These are phyloP conservation scores for Falco concolor DNA, from an alignment of 2,797 vertebrate genomes.

Conservation along the genomic window DNA sequence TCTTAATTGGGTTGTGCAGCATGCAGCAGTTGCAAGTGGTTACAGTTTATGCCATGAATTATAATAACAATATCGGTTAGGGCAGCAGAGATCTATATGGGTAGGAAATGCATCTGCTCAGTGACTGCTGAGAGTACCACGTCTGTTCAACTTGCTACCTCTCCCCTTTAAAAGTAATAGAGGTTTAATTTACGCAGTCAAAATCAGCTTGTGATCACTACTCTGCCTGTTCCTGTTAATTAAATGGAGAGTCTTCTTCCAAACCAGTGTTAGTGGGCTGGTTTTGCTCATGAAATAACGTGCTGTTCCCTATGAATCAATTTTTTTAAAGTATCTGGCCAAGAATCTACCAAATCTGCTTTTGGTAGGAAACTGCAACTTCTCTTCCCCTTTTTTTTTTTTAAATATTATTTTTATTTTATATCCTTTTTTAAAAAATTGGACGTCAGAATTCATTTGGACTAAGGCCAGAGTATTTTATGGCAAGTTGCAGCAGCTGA, in stretches of 20 bases:
- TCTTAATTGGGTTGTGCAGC: conserved; percentile 68
- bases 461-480: conserved; percentile 19
- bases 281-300: neutral
- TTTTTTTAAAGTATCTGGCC: neutral
- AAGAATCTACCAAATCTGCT: neutral
- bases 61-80: conserved; percentile 43
- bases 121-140: neutral
- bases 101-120: neutral
- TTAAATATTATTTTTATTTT: too few species aligned
- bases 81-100: neutral
- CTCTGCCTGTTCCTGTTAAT: neutral
- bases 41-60: conserved; percentile 62
- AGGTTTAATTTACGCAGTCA: neutral
- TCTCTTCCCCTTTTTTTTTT: neutral
- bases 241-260: neutral
- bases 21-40: conserved; percentile 43
- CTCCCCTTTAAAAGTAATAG: neutral
- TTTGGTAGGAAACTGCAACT: conserved; percentile 2
- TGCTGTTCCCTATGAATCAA: neutral
- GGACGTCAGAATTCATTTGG: conserved; percentile 54
- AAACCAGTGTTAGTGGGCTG: neutral
- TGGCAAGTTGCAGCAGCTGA: conserved; percentile 54
- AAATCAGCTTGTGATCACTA: neutral
- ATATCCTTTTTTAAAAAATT: neutral
- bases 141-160: neutral